phyloP scores from a whole-genome alignment of 1,140 invertebrate genomes.

The Formica selysi region DNA sequence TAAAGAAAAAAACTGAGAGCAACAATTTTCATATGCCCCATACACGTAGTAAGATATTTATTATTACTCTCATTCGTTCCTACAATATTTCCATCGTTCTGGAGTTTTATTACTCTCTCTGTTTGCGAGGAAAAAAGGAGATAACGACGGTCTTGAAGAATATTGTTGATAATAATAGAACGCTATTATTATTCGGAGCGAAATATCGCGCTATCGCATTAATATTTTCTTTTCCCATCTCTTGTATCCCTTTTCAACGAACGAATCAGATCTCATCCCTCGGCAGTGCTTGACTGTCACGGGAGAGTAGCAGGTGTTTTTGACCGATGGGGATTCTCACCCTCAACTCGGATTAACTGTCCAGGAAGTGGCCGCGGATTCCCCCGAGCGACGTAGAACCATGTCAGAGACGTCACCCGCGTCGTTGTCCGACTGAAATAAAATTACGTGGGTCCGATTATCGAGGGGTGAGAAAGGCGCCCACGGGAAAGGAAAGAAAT shows the following conservation, averaged over 20 bases:
- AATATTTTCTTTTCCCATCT: background rate
- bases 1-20: background rate
- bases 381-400: constrained; percentile 21
- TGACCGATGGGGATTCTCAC: constrained; percentile 23
- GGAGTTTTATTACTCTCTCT: background rate
- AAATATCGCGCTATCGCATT: background rate
- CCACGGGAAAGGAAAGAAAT: background rate
- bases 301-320: constrained; percentile 41
- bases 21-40: constrained; percentile 10
- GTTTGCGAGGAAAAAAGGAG: background rate
- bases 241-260: background rate
- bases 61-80: constrained; percentile 8
- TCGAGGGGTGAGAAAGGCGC: background rate
- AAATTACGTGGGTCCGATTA: constrained; percentile 19
- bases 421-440: constrained; percentile 20
- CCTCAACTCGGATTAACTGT: constrained; percentile 25
- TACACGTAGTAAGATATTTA: constrained; percentile 32
- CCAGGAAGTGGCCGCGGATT: constrained; percentile 2
- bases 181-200: background rate
- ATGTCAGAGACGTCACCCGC: constrained; percentile 31
- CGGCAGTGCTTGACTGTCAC: constrained; percentile 2
- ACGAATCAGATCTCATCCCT: constrained; percentile 29
- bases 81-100: background rate
- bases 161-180: constrained; percentile 33
- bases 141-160: background rate